phyloP scores from a whole-genome alignment of 2,888 invertebrate species.

The Steinernema carpocapsae region DNA sequence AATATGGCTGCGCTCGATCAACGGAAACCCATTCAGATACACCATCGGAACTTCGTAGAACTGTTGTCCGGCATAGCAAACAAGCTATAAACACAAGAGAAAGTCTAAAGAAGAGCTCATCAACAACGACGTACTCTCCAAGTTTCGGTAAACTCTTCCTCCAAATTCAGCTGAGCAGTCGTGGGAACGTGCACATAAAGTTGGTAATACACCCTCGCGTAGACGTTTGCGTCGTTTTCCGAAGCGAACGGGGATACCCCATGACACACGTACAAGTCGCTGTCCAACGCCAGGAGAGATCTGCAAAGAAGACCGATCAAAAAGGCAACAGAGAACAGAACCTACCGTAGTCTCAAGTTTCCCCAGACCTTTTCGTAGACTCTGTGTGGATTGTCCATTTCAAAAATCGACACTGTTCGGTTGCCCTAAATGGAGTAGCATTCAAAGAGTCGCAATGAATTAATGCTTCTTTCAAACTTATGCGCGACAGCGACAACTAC shows the following conservation, averaged over 20 bases:
- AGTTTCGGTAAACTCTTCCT: constrained; percentile 40
- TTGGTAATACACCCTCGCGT: constrained; percentile 56
- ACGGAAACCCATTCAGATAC: constrained; percentile 60
- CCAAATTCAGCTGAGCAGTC: constrained; percentile 49
- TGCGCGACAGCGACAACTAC: no score
- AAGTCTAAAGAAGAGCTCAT: no score
- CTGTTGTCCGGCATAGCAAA: constrained; percentile 58
- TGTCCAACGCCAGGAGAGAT: constrained; percentile 35
- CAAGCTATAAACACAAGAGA: constrained; percentile 47
- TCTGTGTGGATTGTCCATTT: constrained; percentile 19
- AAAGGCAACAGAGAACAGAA: not conserved
- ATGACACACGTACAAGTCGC: constrained; percentile 54
- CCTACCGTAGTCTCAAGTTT: constrained; percentile 14
- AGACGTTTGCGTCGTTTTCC: not conserved
- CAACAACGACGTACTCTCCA: constrained; percentile 8
- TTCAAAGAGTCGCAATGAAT: not conserved
- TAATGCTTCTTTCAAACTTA: no score
- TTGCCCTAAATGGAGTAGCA: not conserved
- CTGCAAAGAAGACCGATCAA: not conserved
- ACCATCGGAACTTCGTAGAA: constrained; percentile 66
- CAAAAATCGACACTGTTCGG: constrained; percentile 11
- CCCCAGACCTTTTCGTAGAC: constrained; percentile 28
- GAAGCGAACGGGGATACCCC: constrained; percentile 45
- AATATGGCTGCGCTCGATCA: constrained; percentile 57
- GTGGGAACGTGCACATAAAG: constrained; percentile 61